phyloP scores from a whole-genome alignment of 2,888 invertebrate species.

The Agriotes lineatus region DNA sequence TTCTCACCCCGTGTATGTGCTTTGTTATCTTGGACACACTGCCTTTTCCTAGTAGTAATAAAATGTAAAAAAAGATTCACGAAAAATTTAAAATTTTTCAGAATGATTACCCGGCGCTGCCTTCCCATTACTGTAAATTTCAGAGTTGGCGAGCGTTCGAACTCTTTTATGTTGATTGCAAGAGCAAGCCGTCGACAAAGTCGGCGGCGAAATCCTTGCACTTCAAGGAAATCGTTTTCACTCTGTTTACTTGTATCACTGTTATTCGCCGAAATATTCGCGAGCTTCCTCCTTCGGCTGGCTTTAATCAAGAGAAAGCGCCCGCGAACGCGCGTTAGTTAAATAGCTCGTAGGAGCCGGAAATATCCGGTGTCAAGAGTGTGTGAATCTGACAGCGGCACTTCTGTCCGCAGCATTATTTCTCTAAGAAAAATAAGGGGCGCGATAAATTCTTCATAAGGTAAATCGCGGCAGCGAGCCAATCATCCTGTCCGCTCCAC shows the following conservation, averaged over 20 bases:
- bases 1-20: too few relatives aligned
- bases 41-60: too few relatives aligned
- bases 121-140: too few relatives aligned
- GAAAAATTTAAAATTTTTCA: too few relatives aligned
- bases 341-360: conserved; percentile 28
- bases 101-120: too few relatives aligned
- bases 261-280: background rate
- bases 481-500: conserved; percentile 57
- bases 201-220: background rate
- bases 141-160: too few relatives aligned
- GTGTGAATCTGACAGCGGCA: conserved; percentile 60
- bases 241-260: background rate
- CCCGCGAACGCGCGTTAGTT: conserved; percentile 21
- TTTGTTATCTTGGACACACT: too few relatives aligned
- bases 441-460: conserved; percentile 61
- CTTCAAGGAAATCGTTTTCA: too few relatives aligned
- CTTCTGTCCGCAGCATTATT: conserved; percentile 54
- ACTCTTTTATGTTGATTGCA: too few relatives aligned
- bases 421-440: conserved; percentile 56
- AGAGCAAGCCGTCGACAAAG: background rate
- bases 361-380: conserved; percentile 46
- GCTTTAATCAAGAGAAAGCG: conserved; percentile 27
- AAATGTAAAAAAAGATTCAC: too few relatives aligned
- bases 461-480: conserved; percentile 59
- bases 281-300: background rate